Conservation (phyloP, 2,888 invertebrate species). For the Papilio elwesi region DNA sequence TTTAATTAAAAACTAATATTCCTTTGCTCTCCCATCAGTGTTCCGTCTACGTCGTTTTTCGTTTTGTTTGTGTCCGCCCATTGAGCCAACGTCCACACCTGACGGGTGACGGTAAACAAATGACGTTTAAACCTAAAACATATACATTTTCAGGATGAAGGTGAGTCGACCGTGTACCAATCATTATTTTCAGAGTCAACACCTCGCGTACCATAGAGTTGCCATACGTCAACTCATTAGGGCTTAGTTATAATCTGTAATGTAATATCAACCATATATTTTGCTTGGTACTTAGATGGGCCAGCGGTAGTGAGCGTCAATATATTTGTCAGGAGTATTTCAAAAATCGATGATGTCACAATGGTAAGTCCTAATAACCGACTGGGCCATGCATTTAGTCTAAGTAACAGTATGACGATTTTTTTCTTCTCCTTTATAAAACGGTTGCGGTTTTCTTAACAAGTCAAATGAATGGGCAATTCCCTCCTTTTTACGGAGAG, state of each 20-base stretch:
- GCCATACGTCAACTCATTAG: constrained; percentile 55
- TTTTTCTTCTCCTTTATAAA: constrained; percentile 48
- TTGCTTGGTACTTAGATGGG: constrained; percentile 89
- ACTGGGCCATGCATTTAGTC: constrained; percentile 71
- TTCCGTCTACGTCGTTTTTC: constrained; percentile 47
- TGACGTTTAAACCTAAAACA: constrained; percentile 36
- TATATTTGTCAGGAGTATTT: constrained; percentile 99
- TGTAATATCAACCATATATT: constrained; percentile 72
- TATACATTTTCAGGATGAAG: constrained; percentile 60
- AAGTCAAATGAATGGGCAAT: constrained; percentile 84
- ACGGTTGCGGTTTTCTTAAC: constrained; percentile 63
- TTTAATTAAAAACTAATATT: constrained; percentile 55
- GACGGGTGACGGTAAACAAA: constrained; percentile 52
- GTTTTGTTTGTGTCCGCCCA: constrained; percentile 53
- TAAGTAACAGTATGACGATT: constrained; percentile 65
- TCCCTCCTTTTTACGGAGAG: constrained; percentile 72
- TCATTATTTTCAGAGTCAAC: constrained; percentile 45
- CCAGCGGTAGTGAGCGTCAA: constrained; percentile 98
- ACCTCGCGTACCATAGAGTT: constrained; percentile 50
- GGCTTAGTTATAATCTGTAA: constrained; percentile 63
- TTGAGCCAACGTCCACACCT: constrained; percentile 47
- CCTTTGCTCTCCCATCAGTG: constrained; percentile 58
- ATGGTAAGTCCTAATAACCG: constrained; percentile 93
- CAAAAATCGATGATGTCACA: constrained; percentile 99
- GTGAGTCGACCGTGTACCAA: constrained; percentile 54